These are phyloP conservation scores for Heterotilapia buettikoferi DNA, from an alignment of 2,113 vertebrate genomes.

Conservation along the genomic window DNA sequence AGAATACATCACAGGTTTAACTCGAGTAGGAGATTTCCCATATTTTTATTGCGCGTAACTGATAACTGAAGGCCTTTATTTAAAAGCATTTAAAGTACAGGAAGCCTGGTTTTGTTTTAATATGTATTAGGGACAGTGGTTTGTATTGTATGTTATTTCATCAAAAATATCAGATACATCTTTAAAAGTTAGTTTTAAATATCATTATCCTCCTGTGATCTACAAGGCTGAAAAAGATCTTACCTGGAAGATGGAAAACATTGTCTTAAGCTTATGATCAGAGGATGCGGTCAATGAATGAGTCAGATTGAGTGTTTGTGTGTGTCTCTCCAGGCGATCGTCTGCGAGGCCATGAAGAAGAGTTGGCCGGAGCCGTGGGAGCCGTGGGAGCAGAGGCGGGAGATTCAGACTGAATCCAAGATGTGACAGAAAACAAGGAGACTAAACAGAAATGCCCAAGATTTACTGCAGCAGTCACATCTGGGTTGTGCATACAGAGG, in stretches of 20 bases:
- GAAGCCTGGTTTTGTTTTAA: not conserved
- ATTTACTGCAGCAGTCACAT: not conserved
- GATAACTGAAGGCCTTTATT: not conserved
- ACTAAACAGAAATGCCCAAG: not conserved
- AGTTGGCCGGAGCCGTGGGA: slow-evolving; percentile 76
- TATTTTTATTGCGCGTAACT: not conserved
- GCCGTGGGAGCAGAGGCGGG: slow-evolving; percentile 69
- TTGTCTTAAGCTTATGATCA: not conserved
- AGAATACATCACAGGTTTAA: not conserved
- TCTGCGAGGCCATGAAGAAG: slow-evolving; percentile 84
- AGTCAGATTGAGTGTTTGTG: not conserved
- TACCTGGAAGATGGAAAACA: not conserved
- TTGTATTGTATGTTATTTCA: not conserved
- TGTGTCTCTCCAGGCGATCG: slow-evolving; percentile 79
- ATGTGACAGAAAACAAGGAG: not conserved
- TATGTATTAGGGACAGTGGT: not conserved
- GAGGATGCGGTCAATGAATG: not conserved
- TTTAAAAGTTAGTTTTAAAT: not conserved
- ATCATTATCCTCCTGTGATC: not conserved
- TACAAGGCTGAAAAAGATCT: not conserved
- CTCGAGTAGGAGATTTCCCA: not conserved
- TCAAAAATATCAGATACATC: not conserved
- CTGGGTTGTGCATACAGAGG: not conserved
- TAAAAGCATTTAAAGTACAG: not conserved
- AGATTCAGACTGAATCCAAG: slow-evolving; percentile 81